Evolutionary conservation across 2,797 vertebrate species (phyloP).

Genomic region (Enoplosus armatus): DNA sequence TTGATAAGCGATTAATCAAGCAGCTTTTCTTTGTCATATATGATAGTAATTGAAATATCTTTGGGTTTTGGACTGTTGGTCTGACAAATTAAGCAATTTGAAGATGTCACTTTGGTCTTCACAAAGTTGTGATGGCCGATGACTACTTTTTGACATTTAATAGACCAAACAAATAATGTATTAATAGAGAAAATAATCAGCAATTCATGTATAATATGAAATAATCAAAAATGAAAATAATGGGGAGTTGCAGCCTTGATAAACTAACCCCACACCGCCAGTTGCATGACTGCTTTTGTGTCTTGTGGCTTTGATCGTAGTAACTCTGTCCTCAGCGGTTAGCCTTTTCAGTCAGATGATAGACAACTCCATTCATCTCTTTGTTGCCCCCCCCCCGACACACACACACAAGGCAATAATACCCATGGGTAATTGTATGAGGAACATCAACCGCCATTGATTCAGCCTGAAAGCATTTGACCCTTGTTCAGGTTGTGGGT

Average conservation of each 20-base stretch:
- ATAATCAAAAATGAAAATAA: background rate
- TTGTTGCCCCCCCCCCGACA: background rate
- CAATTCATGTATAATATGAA: too few species aligned
- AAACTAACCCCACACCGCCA: background rate
- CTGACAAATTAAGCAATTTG: background rate
- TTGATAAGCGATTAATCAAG: background rate
- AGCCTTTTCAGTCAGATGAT: constrained; percentile 5
- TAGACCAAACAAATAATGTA: background rate
- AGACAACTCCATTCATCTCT: constrained; percentile 4
- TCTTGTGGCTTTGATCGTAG: constrained; percentile 15
- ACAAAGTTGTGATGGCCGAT: background rate
- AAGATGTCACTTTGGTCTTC: background rate
- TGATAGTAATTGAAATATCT: background rate
- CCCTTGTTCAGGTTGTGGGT: constrained; percentile 16
- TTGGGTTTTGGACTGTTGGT: background rate
- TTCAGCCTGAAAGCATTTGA: constrained; percentile 44
- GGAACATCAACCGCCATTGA: constrained; percentile 38
- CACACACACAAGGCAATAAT: constrained; percentile 11
- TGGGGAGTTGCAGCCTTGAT: background rate
- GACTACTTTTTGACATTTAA: background rate
- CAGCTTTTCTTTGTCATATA: background rate
- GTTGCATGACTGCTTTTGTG: background rate
- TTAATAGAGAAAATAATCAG: background rate
- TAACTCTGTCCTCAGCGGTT: background rate
- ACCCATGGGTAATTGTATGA: constrained; percentile 8